phyloP scores from a whole-genome alignment of 1,140 invertebrate genomes.

The Bombus turneri region DNA sequence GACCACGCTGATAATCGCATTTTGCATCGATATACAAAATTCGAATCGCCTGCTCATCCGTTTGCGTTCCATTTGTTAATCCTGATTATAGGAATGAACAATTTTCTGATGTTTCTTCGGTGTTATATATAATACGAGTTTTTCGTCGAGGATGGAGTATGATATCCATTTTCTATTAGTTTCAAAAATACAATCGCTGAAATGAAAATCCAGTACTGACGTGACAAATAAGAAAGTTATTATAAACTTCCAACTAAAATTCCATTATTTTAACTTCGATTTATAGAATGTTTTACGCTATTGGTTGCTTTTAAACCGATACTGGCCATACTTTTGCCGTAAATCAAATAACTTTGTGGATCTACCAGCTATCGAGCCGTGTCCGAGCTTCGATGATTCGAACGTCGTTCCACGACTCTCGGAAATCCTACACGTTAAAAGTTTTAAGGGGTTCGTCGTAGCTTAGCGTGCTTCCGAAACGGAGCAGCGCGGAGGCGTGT shows the following conservation, averaged over 20 bases:
- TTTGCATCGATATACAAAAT: constrained; percentile 42
- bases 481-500: not conserved
- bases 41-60: constrained; percentile 1
- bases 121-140: not conserved
- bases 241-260: too few species aligned
- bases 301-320: too few species aligned
- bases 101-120: not conserved
- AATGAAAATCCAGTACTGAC: too few species aligned
- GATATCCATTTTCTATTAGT: not conserved
- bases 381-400: constrained; percentile 15
- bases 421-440: constrained; percentile 24
- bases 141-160: too few species aligned
- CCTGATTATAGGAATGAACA: not conserved
- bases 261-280: too few species aligned
- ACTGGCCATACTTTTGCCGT: not conserved
- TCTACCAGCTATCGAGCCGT: not conserved
- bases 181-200: too few species aligned
- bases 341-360: constrained; percentile 5
- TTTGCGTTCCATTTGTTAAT: too few species aligned
- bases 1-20: constrained; percentile 64
- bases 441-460: constrained; percentile 1
- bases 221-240: too few species aligned
- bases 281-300: too few species aligned
- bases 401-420: constrained; percentile 13
- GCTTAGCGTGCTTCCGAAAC: not conserved